Base-by-base conservation (phyloP, 2,888 invertebrate genomes). In the Parascotia fuliginaria region DNA sequence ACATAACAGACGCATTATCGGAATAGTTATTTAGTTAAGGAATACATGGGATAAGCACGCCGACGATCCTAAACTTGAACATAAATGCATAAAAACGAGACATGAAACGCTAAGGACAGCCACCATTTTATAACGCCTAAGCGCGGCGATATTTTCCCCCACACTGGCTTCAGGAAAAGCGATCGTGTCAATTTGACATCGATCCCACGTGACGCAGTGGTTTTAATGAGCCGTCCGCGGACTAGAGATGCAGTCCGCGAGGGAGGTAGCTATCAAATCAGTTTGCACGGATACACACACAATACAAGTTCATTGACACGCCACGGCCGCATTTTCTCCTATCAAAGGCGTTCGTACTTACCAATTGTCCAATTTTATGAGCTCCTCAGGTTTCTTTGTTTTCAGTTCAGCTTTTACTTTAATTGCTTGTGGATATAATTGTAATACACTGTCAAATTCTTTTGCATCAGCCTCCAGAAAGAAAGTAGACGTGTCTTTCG, bases 291-390 rank as follows among this genome's bases (percentile, higher is more conserved):
- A 91, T 91, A 92, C 91, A 92, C 92, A 92, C 92, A 91, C 92
- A 92, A 92, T 92, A 92, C 92, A 92, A 92, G 92, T 92, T 92
- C 92, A 92, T 92, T 92, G 92, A 92, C 92, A 92, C 92, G 92
- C 91, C 92, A 92, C 92, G 92, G 92, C 92, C 92, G 92, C 92
- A 90, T 92, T 92, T 92, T 92, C 92, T 91, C 91, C 89, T 88
- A 85, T 78, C 82, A 85, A 90, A 89, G 87, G 85, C 87, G 89
- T 88, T 85, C 77, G 79, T 83, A 95, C 96, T 97, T 93, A 97
- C 98, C 98, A 98, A 89, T 97, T 96, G 93, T 98, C 98, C 93
- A 98, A 94, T 93, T 98, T 97, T 90, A 98, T 96, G 83, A 98
- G 94, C 92, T 98, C 98, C 88, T 98, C 98, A 48, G 98, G 97